Evolutionary conservation across 2,888 invertebrate species (phyloP).

Genomic region (Nezara viridula): DNA sequence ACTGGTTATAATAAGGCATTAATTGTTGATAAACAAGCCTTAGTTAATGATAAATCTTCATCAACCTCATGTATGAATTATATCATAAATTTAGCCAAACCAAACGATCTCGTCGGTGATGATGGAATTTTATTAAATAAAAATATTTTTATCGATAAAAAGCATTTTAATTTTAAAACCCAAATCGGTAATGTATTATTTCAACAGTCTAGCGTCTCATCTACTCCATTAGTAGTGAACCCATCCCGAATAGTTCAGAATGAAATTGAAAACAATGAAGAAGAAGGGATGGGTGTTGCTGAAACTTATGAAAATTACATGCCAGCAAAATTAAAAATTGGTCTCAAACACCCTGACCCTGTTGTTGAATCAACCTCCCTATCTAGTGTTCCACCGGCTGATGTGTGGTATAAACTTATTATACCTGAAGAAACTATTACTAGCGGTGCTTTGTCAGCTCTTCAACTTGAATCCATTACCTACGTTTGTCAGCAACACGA

Average conservation of each 20-base stretch:
- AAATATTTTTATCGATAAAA: not conserved
- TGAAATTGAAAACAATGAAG: conserved; percentile 63
- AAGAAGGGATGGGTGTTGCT: conserved; percentile 90
- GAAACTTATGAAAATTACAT: conserved; percentile 99
- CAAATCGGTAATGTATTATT: not conserved
- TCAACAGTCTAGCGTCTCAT: not conserved
- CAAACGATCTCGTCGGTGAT: not conserved
- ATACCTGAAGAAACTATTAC: conserved; percentile 72
- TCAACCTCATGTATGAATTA: conserved; percentile 18
- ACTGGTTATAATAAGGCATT: not conserved
- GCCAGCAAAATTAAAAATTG: conserved; percentile 85
- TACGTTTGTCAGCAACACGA: conserved; percentile 77
- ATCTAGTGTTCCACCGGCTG: conserved; percentile 74
- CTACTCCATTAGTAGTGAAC: not conserved
- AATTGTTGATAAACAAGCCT: not conserved
- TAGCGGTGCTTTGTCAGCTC: conserved; percentile 73
- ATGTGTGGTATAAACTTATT: conserved; percentile 72
- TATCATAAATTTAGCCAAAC: conserved; percentile 11
- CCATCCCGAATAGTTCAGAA: conserved; percentile 18
- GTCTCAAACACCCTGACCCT: conserved; percentile 75
- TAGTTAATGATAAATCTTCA: not conserved
- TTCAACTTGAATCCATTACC: conserved; percentile 76
- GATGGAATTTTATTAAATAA: conserved; percentile 3
- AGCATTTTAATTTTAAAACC: conserved; percentile 5
- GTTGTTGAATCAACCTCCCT: conserved; percentile 77